Conservation (phyloP, 2,888 invertebrate species). For the Cephalotes varians region DNA sequence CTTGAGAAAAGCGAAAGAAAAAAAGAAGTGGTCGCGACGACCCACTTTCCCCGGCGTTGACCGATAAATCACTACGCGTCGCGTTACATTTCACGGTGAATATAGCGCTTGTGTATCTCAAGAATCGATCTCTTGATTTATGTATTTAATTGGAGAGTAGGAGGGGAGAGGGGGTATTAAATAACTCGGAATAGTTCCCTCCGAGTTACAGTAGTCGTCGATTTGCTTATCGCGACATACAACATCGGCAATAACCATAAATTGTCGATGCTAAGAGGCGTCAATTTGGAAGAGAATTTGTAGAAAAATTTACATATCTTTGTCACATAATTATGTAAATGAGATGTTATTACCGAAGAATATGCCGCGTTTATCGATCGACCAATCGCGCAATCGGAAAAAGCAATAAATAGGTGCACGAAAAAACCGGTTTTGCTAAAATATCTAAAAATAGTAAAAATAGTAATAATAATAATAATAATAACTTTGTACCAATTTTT, state of each 20-base stretch:
- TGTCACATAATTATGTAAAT: constrained; percentile 18
- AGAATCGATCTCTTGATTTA: neutral
- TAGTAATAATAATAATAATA: no score
- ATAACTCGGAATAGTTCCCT: neutral
- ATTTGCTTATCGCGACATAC: neutral
- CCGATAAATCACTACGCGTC: constrained; percentile 28
- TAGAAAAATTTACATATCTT: neutral
- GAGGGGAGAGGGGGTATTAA: neutral
- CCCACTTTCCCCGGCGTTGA: constrained; percentile 22
- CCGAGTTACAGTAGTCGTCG: no score
- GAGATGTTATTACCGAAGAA: neutral
- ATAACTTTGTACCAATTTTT: no score
- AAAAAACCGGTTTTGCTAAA: no score
- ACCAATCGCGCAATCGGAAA: neutral
- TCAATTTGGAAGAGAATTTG: neutral
- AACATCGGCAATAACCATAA: neutral
- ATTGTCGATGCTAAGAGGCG: neutral
- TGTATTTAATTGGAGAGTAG: constrained; percentile 2
- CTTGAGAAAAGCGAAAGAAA: constrained; percentile 32
- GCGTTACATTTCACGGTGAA: constrained; percentile 8
- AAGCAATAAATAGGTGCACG: neutral
- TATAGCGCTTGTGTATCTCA: neutral
- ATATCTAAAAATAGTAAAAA: no score
- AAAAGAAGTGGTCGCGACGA: constrained; percentile 23
- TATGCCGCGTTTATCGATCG: neutral